Conservation (phyloP, 2,797 vertebrate genomes). For the Coranthus polyacanthus region DNA sequence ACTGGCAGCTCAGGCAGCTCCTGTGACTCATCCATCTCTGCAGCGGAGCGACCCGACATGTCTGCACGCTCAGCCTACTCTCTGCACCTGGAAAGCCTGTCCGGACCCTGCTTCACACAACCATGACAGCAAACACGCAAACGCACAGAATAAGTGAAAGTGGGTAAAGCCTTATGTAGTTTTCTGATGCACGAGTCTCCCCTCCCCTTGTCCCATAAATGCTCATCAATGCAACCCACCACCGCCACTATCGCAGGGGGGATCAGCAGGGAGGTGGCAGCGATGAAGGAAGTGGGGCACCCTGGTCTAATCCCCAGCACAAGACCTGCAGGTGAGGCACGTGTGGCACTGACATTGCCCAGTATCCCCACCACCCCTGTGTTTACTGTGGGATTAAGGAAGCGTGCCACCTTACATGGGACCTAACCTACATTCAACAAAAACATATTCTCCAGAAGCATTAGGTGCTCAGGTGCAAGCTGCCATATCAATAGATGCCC, state of each 20-base stretch:
- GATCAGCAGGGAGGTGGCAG: constrained; percentile 26
- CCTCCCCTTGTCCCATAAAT: constrained; percentile 29
- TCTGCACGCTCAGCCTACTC: constrained; percentile 77
- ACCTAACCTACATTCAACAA: constrained; percentile 72
- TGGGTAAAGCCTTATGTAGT: constrained; percentile 62
- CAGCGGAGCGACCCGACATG: constrained; percentile 67
- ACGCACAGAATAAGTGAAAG: constrained; percentile 20
- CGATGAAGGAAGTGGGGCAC: constrained; percentile 47
- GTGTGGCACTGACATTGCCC: constrained; percentile 40
- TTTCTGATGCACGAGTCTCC: background rate
- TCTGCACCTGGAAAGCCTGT: constrained; percentile 57
- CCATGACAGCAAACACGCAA: constrained; percentile 30
- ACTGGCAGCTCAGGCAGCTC: constrained; percentile 92
- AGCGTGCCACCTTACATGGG: constrained; percentile 73
- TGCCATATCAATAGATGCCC: constrained; percentile 81
- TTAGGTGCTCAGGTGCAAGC: constrained; percentile 83
- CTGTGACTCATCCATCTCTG: constrained; percentile 92
- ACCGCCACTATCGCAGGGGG: constrained; percentile 3
- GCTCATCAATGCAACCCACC: constrained; percentile 14
- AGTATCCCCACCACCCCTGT: constrained; percentile 23
- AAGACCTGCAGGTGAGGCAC: constrained; percentile 67
- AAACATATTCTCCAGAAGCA: constrained; percentile 82
- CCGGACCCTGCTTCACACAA: constrained; percentile 76
- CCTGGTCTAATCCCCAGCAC: constrained; percentile 59
- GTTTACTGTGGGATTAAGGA: constrained; percentile 71